Base-by-base conservation (phyloP, 2,113 vertebrate genomes). In the Euleptes europaea region DNA sequence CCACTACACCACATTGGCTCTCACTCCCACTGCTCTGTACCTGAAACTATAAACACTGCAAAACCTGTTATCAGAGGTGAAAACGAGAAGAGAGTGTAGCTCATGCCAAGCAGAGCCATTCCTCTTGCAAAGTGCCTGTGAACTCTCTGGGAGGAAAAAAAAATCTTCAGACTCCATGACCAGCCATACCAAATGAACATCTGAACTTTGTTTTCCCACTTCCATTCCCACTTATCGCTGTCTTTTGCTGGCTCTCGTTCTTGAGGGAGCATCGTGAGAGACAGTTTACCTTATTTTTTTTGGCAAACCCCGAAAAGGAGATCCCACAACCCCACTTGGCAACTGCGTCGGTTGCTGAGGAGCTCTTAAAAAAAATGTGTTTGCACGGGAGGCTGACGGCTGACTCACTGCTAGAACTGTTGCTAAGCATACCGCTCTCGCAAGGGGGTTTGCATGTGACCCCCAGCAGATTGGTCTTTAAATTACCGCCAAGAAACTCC, bases 401-500 rank as follows among this genome's bases (percentile, higher is more conserved):
- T 35, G 28, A 23, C 44, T 77, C 66, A 38, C 40, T 71, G 54
- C 57, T 44, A 21, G 77, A 79, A 38, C 38, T 35, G 1, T 79
- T 47, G 54, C n/a, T 79, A 67, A 54, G 72, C 9, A 19, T 28
- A 6, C 9, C 78, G 14, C 17, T 8, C 38, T 80, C 42, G 4
- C 54, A 38, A 17, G 49, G 49, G 40, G 54, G 14, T 19, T 47
- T 73, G 67, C 40, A 63, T 35, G 44, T 44, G 69, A 49, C 69
- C 44, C 49, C 15, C 35, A 63, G 57, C 6, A 65, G 51, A 49
- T 65, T 15, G 44, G 40, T 72, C 21, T 65, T 65, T n/a, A 73
- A 85, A 79, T 71, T 63, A 72, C 21, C 63, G 42, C 54, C 73
- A 77, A 77, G 84, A 80, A 80, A 73, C 73, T 65, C n/a, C 54